Evolutionary conservation across 92 coral and sea anemone genomes (phyloP), one percentile per base, ranked within the genome.

Genomic region (Phenganax stokvisi): DNA sequence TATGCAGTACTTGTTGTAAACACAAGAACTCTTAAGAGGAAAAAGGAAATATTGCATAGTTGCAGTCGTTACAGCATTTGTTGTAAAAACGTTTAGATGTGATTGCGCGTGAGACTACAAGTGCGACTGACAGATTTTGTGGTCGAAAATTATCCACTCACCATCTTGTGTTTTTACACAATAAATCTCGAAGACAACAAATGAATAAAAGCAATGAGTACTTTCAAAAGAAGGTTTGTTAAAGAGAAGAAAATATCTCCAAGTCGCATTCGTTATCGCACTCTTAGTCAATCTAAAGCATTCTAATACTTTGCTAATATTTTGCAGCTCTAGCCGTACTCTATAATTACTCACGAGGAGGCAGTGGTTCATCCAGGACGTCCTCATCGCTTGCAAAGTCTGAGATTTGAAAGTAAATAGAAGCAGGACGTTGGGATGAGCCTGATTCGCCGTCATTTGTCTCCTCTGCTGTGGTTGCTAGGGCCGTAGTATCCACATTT

Each of bases 331-430:
- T 17, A 65, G n/a, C 7, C 11, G 31, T 17, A 65, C 10, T 13
- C 52, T 0, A 69, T 25, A 6, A 63, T 63, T 65, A 79, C 83
- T 79, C 63, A 79, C 83, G 83, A 13, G 72, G 74, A 63, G 83
- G 83, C 12, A 79, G 53, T 6, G 83, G 74, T 64, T 79, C 83
- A 37, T 79, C 83, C 67, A 56, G 65, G 15, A 65, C 83, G 5
- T 79, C 83, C 51, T 79, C 83, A 64, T 79, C 83, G 61, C 83
- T 79, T n/a, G 83, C 37, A 61, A 79, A 79, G 69, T 79, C 83
- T n/a, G 83, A 79, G 17, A 79, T 79, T 53, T 79, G 83, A 51
- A 63, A 60, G 62, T 79, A 79, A 8, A 79, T 79, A 17, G 83
- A 79, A 28, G 83, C 83, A 64, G 62, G 74, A 30, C 74, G 83